Conservation (phyloP, 1,140 invertebrate species). For the Drosophila lowei region DNA sequence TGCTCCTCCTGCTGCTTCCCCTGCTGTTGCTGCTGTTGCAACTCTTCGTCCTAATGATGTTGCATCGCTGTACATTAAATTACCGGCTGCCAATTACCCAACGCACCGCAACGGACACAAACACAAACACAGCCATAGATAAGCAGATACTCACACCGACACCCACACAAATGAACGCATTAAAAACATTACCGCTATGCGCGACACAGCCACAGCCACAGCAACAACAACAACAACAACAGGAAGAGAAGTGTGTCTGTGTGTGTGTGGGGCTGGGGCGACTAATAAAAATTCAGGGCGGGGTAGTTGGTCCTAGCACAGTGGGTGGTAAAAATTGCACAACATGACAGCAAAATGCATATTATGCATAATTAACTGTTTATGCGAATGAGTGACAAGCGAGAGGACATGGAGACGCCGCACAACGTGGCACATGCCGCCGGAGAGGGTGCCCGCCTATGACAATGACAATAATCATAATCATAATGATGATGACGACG, state of each 20-base stretch:
- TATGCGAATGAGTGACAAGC: slow-evolving; percentile 80
- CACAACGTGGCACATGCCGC: background rate
- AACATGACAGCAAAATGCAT: slow-evolving; percentile 81
- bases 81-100: slow-evolving; percentile 67
- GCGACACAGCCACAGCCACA: slow-evolving; percentile 41
- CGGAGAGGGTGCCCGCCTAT: slow-evolving; percentile 23
- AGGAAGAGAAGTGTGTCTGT: background rate
- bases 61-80: slow-evolving; percentile 55
- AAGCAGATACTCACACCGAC: slow-evolving; percentile 22
- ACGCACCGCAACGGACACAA: slow-evolving; percentile 51
- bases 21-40: slow-evolving; percentile 23
- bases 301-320: background rate
- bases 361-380: slow-evolving; percentile 82
- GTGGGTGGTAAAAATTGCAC: slow-evolving; percentile 65
- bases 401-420: slow-evolving; percentile 62
- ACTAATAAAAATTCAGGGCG: slow-evolving; percentile 55
- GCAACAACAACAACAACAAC: slow-evolving; percentile 2
- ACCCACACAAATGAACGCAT: slow-evolving; percentile 64
- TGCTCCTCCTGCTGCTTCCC: background rate
- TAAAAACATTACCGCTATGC: slow-evolving; percentile 68
- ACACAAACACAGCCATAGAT: slow-evolving; percentile 22
- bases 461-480: slow-evolving; percentile 53
- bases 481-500: slow-evolving; percentile 43
- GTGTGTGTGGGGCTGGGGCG: background rate
- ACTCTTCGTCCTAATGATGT: slow-evolving; percentile 7